Percentiles rank a stretch among this genome's conserved stretches.
Evolutionary conservation across 1,140 invertebrate genomes (phyloP).

Genomic region (Phenacoccus solenopsis): DNA sequence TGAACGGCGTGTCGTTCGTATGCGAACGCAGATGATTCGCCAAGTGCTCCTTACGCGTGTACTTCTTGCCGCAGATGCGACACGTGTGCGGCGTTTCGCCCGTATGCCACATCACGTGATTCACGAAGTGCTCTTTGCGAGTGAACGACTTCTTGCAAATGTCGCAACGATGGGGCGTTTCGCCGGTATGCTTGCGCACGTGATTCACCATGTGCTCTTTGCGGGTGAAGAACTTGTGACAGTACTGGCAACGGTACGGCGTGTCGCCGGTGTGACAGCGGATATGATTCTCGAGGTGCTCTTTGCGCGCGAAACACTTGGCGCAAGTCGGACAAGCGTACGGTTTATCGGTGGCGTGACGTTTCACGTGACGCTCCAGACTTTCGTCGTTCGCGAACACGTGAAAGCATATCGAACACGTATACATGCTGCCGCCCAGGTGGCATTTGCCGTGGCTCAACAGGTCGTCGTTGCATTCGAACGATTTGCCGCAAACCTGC

Average conservation of each 20-base stretch:
- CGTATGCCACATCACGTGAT: constrained; percentile 48
- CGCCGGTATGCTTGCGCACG: constrained; percentile 54
- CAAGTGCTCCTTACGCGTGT: constrained; percentile 61
- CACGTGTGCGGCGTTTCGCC: constrained; percentile 29
- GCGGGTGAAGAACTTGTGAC: constrained; percentile 54
- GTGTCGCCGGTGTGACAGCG: constrained; percentile 70
- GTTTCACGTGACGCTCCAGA: constrained; percentile 59
- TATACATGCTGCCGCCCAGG: constrained; percentile 58
- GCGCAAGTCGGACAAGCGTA: constrained; percentile 69
- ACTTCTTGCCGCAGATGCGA: constrained; percentile 56
- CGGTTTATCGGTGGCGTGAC: constrained; percentile 65
- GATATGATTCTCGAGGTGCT: constrained; percentile 63
- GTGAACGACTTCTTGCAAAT: constrained; percentile 55
- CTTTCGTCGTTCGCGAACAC: constrained; percentile 57
- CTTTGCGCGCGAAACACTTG: constrained; percentile 71
- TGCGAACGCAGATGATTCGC: constrained; percentile 63
- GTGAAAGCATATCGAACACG: constrained; percentile 56
- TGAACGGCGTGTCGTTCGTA: constrained; percentile 47
- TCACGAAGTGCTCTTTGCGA: constrained; percentile 50
- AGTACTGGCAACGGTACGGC: constrained; percentile 40
- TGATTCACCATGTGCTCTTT: constrained; percentile 55
- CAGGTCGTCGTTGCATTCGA: constrained; percentile 58
- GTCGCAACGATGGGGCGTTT: constrained; percentile 58
- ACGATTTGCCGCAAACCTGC: constrained; percentile 61
- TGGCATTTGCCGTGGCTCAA: constrained; percentile 69